Conservation (phyloP, 2,888 invertebrate genomes). For the Andrena marginata region DNA sequence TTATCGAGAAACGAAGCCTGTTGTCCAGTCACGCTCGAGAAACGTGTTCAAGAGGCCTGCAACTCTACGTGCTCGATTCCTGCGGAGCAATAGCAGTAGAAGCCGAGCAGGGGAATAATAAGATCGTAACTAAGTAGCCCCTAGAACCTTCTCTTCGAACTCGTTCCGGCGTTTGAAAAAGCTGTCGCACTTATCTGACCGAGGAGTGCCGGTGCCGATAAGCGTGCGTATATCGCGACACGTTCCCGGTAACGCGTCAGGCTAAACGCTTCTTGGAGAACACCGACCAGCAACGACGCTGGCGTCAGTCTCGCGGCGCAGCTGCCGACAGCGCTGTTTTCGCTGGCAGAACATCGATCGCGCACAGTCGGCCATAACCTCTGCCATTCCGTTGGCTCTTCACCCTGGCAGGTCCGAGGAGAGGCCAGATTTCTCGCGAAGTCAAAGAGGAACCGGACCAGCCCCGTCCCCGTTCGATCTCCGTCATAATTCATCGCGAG, state of each 20-base stretch:
- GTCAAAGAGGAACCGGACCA: neutral
- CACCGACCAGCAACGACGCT: conserved; percentile 32
- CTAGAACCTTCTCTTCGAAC: neutral
- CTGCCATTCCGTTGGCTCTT: conserved; percentile 49
- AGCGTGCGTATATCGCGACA: neutral
- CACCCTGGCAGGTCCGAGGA: neutral
- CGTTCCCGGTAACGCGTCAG: neutral
- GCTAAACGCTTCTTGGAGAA: conserved; percentile 43
- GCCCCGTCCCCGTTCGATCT: neutral
- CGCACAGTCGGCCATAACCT: conserved; percentile 68
- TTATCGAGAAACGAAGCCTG: conserved; percentile 13
- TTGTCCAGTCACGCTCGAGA: neutral
- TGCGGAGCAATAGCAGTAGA: neutral
- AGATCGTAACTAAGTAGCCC: neutral
- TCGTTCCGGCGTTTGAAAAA: neutral
- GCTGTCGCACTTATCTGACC: neutral
- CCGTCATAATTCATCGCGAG: neutral
- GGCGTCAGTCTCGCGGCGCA: conserved; percentile 64
- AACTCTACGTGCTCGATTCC: neutral
- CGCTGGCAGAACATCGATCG: conserved; percentile 69
- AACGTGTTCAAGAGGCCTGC: conserved; percentile 16
- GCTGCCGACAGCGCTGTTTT: conserved; percentile 65
- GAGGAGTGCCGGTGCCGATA: conserved; percentile 13
- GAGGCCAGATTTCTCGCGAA: neutral
- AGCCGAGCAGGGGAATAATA: no score